Base-by-base conservation (phyloP, 2,113 vertebrate genomes). In the Ammodytes marinus region DNA sequence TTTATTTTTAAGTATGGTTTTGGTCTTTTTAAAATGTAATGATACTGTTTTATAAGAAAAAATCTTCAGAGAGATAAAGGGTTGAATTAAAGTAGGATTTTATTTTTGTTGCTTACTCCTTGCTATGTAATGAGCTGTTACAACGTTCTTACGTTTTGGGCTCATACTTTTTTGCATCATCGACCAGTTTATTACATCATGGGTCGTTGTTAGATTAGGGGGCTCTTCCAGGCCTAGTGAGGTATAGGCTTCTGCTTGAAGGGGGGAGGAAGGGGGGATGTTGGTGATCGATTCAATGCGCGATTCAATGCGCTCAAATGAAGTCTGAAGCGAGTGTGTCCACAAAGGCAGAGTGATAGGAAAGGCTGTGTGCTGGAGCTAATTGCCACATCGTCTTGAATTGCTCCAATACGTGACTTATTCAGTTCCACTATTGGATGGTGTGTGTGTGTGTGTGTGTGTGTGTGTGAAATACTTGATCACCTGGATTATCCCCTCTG, bases 241-340 rank as follows among this genome's bases (percentile, higher is more conserved):
- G 27, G 45, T 5, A 17, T 19, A 17, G 37, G 46, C 50, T 45
- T 67, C 46, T 50, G 12, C 19, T 47, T 45, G 65, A 45, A 55
- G 42, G 60, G 55, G 49, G 15, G 46, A 8, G 59, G 3, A 5
- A 2, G 11, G 1, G 57, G 40, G 17, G 40, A 58, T 13, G 59
- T 63, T 35, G n/a, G 69, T 43, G 74, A 79, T 86, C 67, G 82
- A 87, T 89, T 77, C 69, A 76, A 69, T 27, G 27, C 27, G 27
- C 27, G 27, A 27, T 27, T 27, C 27, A 27, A 27, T 27, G 60
- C 53, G 57, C 70, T 87, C 80, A 77, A 80, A 69, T 58, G 2
- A 10, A 74, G 72, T 85, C 60, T 47, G 78, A 72, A 74, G 39
- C 67, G 35, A 76, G 69, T 61, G 58, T 74, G 67, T 86, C 81